These are phyloP conservation scores for Ostrea edulis DNA, from an alignment of 1,140 invertebrate genomes.

Conservation along the genomic window DNA sequence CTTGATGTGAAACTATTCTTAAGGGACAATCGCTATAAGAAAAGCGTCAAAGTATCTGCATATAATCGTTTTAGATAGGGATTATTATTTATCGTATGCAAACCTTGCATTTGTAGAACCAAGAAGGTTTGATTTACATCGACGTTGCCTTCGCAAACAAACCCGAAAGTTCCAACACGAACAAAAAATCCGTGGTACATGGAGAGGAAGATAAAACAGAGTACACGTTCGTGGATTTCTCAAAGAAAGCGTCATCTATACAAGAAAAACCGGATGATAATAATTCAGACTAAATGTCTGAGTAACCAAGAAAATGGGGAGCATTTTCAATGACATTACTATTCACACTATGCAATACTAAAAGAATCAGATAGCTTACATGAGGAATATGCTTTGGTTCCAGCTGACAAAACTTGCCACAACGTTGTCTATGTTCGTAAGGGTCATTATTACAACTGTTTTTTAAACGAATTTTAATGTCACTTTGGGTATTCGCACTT, in stretches of 20 bases:
- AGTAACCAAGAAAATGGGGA: no score
- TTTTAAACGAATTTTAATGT: no score
- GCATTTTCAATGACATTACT: no score
- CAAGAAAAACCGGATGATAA: neutral
- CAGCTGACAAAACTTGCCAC: no score
- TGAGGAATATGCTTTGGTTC: no score
- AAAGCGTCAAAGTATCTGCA: neutral
- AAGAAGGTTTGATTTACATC: neutral
- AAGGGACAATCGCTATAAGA: neutral
- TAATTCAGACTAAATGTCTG: no score
- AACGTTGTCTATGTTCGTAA: no score
- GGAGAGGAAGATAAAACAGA: neutral
- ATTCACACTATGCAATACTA: no score
- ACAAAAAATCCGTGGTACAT: neutral
- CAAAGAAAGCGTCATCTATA: neutral
- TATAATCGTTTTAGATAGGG: neutral
- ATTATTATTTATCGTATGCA: no score
- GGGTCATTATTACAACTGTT: no score
- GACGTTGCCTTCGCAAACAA: neutral
- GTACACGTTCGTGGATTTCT: slow-evolving; percentile 21
- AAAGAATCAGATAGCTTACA: no score
- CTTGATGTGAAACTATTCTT: neutral
- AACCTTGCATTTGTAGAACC: neutral
- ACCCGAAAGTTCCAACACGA: neutral
- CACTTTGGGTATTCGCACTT: no score